phyloP scores from a whole-genome alignment of 2,888 invertebrate genomes.

The Hymenopus coronatus region DNA sequence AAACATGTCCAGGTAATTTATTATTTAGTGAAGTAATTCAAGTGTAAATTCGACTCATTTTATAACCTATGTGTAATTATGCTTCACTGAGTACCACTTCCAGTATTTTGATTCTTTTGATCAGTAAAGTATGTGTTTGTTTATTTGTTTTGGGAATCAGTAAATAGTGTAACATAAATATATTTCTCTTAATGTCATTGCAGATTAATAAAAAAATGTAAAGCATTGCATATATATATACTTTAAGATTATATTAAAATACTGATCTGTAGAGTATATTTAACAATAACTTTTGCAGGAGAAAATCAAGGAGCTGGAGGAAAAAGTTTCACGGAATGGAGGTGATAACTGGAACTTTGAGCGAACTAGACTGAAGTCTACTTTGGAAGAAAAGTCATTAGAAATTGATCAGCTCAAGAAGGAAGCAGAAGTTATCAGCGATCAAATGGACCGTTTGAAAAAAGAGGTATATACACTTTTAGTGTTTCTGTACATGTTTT shows the following conservation, averaged over 20 bases:
- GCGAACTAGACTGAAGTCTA: conserved; percentile 63
- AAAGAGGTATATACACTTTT: conserved; percentile 52
- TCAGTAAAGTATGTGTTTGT: too few relatives aligned
- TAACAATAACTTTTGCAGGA: conserved; percentile 42
- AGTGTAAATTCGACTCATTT: too few relatives aligned
- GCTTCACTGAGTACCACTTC: too few relatives aligned
- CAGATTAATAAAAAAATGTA: too few relatives aligned
- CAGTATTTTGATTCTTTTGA: too few relatives aligned
- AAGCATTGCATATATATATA: not conserved
- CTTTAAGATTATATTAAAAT: not conserved
- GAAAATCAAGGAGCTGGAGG: conserved; percentile 49
- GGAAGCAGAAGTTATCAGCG: conserved; percentile 64
- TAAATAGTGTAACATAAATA: too few relatives aligned
- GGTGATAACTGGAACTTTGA: conserved; percentile 60
- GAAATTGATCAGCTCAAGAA: conserved; percentile 68
- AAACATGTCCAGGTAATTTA: too few relatives aligned
- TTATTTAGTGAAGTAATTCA: too few relatives aligned
- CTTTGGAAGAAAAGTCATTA: conserved; percentile 70
- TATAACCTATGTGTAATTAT: too few relatives aligned
- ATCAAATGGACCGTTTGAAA: conserved; percentile 69
- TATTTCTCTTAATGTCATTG: too few relatives aligned
- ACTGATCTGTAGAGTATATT: not conserved
- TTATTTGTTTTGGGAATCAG: too few relatives aligned
- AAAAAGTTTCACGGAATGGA: conserved; percentile 40
- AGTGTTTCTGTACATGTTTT: not conserved